These are phyloP conservation scores for Strigamia crassipes DNA, from an alignment of 2,888 invertebrate genomes.

Conservation along the genomic window DNA sequence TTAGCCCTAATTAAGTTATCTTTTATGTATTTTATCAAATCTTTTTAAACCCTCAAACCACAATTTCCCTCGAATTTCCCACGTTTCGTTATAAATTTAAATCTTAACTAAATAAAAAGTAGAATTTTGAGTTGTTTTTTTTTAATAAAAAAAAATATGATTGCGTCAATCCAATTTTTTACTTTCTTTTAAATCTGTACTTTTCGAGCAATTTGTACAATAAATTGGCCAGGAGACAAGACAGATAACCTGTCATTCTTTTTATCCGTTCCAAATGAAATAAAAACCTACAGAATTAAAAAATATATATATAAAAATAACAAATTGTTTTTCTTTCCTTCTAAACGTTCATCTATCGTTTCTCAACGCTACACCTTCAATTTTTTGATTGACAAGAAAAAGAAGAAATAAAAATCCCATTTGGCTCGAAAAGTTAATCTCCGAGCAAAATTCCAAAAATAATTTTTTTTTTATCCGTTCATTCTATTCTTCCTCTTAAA, in stretches of 20 bases:
- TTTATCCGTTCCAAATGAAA: neutral
- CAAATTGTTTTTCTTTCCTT: slow-evolving; percentile 11
- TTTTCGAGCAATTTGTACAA: no score
- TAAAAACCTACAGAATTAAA: neutral
- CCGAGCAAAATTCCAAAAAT: neutral
- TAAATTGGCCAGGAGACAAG: neutral
- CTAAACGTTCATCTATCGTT: slow-evolving; percentile 1
- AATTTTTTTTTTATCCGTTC: neutral
- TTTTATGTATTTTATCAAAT: no score
- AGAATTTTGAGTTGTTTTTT: no score
- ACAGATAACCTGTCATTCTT: neutral
- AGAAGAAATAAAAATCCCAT: neutral
- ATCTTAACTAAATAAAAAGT: no score
- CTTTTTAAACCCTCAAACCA: no score
- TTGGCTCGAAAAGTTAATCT: neutral
- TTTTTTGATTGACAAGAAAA: slow-evolving; percentile 3
- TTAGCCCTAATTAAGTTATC: no score
- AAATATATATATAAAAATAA: neutral
- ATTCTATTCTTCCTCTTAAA: slow-evolving; percentile 16
- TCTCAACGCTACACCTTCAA: neutral
- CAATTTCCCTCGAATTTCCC: no score
- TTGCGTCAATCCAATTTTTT: no score
- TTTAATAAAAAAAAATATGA: no score
- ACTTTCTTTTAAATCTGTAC: no score
- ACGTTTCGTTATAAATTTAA: no score